Conservation (phyloP, 2,113 vertebrate genomes). For the Athene cunicularia region DNA sequence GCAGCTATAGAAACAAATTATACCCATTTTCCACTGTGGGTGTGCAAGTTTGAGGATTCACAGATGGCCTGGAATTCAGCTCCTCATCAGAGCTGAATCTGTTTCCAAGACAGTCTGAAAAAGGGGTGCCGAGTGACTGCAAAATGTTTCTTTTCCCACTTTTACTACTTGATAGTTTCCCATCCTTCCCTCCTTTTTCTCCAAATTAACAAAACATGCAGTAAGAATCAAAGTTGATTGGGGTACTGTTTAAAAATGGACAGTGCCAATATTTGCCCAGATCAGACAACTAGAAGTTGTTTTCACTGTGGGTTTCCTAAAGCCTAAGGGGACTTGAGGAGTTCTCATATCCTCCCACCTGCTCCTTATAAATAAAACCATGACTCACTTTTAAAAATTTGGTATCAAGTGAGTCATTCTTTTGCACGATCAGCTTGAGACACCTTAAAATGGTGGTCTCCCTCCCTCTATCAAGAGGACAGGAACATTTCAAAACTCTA, state of each 20-base stretch:
- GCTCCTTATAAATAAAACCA: slow-evolving; percentile 57
- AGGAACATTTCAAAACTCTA: not conserved
- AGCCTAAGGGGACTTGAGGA: slow-evolving; percentile 30
- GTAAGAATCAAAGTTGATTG: not conserved
- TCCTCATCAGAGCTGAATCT: slow-evolving; percentile 11
- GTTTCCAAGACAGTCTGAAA: slow-evolving; percentile 33
- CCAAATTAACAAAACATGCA: not conserved
- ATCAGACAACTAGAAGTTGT: not conserved
- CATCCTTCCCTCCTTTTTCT: not conserved
- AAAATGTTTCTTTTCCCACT: not conserved
- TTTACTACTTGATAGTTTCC: not conserved
- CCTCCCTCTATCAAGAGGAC: not conserved
- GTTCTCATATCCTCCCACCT: slow-evolving; percentile 50
- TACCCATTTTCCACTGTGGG: slow-evolving; percentile 63
- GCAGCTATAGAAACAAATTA: slow-evolving; percentile 65
- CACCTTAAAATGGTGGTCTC: slow-evolving; percentile 14
- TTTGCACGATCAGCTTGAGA: not conserved
- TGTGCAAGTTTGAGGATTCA: slow-evolving; percentile 63
- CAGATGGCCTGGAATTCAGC: slow-evolving; percentile 63
- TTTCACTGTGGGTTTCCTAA: slow-evolving; percentile 17
- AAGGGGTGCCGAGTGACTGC: not conserved
- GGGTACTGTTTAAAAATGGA: not conserved
- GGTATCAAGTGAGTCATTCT: slow-evolving; percentile 34
- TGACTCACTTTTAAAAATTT: slow-evolving; percentile 63
- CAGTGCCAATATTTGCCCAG: not conserved